Percentiles rank a stretch among this genome's conserved stretches.
phyloP scores from a whole-genome alignment of 1,140 invertebrate species.

The Manduca sexta region DNA sequence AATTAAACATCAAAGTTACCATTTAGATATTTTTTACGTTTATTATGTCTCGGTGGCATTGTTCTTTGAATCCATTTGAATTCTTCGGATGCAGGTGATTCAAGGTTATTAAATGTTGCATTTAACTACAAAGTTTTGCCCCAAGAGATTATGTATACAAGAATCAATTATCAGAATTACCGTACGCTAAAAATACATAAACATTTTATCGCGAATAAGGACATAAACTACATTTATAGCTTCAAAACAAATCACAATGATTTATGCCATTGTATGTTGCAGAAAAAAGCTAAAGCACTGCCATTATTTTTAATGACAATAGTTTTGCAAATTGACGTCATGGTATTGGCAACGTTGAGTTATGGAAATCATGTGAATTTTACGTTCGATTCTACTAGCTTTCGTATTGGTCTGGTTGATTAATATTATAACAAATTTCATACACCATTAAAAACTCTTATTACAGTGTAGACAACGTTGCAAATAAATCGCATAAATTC shows the following conservation, averaged over 20 bases:
- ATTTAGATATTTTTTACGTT: neutral
- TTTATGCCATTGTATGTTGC: slow-evolving; percentile 3
- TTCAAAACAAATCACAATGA: slow-evolving; percentile 2
- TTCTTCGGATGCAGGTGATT: no score
- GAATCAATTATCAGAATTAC: no score
- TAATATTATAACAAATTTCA: no score
- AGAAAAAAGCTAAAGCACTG: slow-evolving; percentile 9
- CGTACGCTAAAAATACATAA: no score
- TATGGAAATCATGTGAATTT: slow-evolving; percentile 16
- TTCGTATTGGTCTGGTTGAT: neutral
- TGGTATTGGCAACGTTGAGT: slow-evolving; percentile 6
- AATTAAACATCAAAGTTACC: slow-evolving; percentile 17
- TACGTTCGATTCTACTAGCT: slow-evolving; percentile 7
- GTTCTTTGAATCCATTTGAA: neutral
- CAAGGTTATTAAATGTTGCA: no score
- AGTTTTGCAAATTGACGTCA: slow-evolving; percentile 16
- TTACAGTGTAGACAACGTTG: no score
- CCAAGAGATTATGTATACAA: no score
- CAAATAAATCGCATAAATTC: no score
- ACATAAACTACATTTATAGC: neutral
- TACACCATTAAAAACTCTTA: no score
- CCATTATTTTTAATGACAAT: slow-evolving; percentile 19
- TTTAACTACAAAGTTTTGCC: no score
- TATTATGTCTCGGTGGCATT: neutral
- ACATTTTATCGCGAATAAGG: neutral